A percentile compares a stretch with the other conserved stretches of the same genome.
Evolutionary conservation across 2,797 vertebrate genomes (phyloP).

Genomic region (Tympanoctomys barrerae): DNA sequence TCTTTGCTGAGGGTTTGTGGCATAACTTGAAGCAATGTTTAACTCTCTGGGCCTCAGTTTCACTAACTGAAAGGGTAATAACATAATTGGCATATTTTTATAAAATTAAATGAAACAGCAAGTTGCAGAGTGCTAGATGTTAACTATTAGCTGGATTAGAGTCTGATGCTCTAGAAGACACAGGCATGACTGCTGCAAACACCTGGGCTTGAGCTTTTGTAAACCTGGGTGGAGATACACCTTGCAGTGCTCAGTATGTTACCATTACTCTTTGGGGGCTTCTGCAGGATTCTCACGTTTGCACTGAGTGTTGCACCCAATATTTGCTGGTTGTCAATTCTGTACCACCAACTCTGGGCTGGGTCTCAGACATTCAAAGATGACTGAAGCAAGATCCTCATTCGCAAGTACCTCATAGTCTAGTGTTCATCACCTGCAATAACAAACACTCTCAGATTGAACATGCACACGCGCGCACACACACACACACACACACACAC

Average conservation of each 20-base stretch:
- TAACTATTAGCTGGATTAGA: background rate
- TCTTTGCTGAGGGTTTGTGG: background rate
- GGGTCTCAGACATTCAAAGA: background rate
- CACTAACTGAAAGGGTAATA: background rate
- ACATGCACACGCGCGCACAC: background rate
- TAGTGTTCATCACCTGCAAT: background rate
- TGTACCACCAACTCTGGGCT: background rate
- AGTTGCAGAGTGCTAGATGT: background rate
- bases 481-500: background rate
- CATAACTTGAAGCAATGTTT: background rate
- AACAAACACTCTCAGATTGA: background rate
- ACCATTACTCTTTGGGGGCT: background rate
- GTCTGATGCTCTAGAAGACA: background rate
- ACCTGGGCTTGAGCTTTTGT: constrained; percentile 15
- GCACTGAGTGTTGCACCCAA: background rate
- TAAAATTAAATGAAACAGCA: background rate
- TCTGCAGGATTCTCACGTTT: background rate
- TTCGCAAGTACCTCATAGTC: background rate
- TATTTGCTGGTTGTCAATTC: constrained; percentile 10
- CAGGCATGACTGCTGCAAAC: background rate
- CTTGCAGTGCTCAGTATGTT: background rate
- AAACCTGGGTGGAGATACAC: background rate
- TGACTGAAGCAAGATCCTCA: background rate
- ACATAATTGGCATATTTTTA: background rate
- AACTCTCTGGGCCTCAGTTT: background rate